Conservation (phyloP, 2,888 invertebrate genomes). For the Tolmerus cingulatus region DNA sequence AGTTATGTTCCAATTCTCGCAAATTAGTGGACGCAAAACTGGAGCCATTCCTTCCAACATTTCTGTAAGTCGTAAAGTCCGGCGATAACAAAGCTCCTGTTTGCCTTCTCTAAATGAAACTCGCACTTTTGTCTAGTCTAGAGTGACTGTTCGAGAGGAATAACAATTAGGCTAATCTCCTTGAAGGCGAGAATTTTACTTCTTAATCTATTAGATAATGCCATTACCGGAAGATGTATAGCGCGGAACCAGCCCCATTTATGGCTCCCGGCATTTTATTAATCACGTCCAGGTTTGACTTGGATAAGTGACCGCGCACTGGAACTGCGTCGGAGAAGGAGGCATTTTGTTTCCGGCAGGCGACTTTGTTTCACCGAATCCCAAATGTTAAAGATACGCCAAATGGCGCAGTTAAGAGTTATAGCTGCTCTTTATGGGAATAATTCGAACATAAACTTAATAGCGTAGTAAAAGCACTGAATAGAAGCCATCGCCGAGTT, state of each 20-base stretch:
- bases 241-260: not conserved
- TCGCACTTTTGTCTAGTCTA: not conserved
- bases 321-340: not conserved
- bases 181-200: constrained; percentile 25
- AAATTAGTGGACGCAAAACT: not conserved
- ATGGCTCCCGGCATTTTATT: not conserved
- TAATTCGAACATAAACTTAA: not conserved
- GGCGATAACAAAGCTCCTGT: constrained; percentile 3
- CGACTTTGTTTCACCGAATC: not conserved
- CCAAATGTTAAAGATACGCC: not conserved
- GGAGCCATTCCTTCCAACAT: not conserved
- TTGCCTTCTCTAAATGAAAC: not conserved
- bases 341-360: not conserved
- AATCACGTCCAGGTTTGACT: constrained; percentile 1
- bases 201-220: constrained; percentile 27
- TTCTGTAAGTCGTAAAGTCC: not conserved
- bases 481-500: not conserved
- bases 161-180: constrained; percentile 29
- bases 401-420: constrained; percentile 19
- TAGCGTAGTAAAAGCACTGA: not conserved
- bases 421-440: not conserved
- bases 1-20: not conserved
- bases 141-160: constrained; percentile 19
- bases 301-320: not conserved
- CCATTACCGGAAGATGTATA: not conserved